phyloP scores from a whole-genome alignment of 2,888 invertebrate genomes.

The Euphydryas editha region DNA sequence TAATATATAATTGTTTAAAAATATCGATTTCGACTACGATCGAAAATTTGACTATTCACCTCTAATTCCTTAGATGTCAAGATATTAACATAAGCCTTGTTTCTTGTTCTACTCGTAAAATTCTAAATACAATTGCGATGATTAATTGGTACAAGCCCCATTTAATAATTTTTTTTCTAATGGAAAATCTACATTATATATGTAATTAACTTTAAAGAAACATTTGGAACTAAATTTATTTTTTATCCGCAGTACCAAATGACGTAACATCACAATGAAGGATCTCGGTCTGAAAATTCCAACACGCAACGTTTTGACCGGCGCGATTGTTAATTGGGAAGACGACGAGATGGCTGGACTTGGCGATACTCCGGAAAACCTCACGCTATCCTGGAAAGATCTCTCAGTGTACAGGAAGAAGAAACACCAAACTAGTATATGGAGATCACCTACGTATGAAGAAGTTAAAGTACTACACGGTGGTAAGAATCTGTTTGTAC shows the following conservation, averaged over 20 bases:
- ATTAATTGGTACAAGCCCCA: too few relatives aligned
- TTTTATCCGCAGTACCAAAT: constrained; percentile 57
- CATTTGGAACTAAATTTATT: too few relatives aligned
- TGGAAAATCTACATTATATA: not conserved
- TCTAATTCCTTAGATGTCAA: too few relatives aligned
- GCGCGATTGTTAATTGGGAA: constrained; percentile 75
- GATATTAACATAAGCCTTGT: too few relatives aligned
- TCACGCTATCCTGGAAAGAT: constrained; percentile 81
- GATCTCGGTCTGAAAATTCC: constrained; percentile 60
- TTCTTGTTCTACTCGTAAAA: too few relatives aligned
- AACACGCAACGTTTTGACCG: constrained; percentile 74
- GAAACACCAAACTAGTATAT: constrained; percentile 76
- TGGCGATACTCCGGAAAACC: constrained; percentile 66
- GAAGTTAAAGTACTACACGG: constrained; percentile 81
- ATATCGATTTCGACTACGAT: too few relatives aligned
- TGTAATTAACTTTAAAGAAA: not conserved
- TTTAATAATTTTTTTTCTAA: too few relatives aligned
- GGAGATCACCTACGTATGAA: constrained; percentile 76
- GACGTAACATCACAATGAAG: constrained; percentile 66
- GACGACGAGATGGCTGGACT: constrained; percentile 67
- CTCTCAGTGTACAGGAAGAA: constrained; percentile 78
- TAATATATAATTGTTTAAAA: too few relatives aligned
- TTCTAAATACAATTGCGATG: too few relatives aligned
- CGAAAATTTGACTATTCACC: too few relatives aligned
- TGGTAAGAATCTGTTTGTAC: constrained; percentile 67